phyloP scores from a whole-genome alignment of 2,797 vertebrate genomes.

The Amblyopsis hoosieri region DNA sequence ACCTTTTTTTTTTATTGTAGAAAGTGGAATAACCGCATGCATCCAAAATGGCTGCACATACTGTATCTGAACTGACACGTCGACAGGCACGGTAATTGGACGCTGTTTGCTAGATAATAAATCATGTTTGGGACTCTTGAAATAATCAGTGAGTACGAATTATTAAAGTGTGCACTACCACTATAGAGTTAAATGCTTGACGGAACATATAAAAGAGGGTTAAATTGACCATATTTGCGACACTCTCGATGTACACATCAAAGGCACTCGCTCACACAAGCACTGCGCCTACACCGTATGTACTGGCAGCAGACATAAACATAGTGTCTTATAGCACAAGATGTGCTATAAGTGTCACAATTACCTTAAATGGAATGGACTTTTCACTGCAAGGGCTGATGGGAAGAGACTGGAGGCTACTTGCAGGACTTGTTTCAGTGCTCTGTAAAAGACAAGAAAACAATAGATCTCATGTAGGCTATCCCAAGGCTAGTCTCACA shows the following conservation, averaged over 20 bases:
- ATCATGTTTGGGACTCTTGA: too few species aligned
- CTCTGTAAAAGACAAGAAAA: conserved; percentile 77
- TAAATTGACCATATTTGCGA: background rate
- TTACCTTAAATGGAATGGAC: conserved; percentile 91
- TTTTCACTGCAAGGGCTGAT: conserved; percentile 94
- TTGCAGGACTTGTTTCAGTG: conserved; percentile 90
- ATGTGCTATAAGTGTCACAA: background rate
- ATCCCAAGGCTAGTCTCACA: too few species aligned
- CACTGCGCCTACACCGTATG: background rate
- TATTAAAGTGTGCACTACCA: background rate
- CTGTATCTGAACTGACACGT: too few species aligned
- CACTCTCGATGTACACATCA: background rate
- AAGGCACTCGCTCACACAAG: background rate
- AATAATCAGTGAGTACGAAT: background rate
- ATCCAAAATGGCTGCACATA: too few species aligned
- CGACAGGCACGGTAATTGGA: too few species aligned
- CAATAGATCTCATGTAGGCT: conserved; percentile 1
- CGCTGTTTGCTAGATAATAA: too few species aligned
- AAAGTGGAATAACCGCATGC: too few species aligned
- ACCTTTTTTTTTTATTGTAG: too few species aligned
- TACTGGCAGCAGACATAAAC: background rate
- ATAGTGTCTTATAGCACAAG: background rate
- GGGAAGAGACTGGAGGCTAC: conserved; percentile 91
- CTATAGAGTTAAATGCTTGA: background rate
- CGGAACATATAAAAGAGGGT: background rate